These are phyloP conservation scores for Novumbra hubbsi DNA, from an alignment of 2,797 vertebrate species.

Conservation along the genomic window DNA sequence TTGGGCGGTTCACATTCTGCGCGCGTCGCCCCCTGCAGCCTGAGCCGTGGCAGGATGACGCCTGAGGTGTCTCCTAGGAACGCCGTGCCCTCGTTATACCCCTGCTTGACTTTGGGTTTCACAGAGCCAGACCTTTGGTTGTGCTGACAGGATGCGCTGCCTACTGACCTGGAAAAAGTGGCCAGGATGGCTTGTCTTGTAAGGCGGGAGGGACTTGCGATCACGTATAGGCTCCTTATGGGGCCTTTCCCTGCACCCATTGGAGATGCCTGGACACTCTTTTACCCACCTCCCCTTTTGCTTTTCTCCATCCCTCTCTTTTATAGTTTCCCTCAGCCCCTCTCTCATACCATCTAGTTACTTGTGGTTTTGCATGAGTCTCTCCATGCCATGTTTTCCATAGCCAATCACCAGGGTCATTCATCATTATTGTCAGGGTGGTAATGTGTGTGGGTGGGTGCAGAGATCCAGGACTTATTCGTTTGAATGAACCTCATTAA, in stretches of 20 bases:
- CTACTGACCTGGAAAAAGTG: conserved; percentile 84
- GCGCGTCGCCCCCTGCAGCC: conserved; percentile 61
- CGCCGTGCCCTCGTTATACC: conserved; percentile 76
- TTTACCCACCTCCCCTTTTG: conserved; percentile 39
- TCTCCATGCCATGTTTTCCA: conserved; percentile 57
- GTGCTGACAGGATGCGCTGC: conserved; percentile 79
- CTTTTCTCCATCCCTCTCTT: conserved; percentile 59
- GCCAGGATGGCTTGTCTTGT: conserved; percentile 79
- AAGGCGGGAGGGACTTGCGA: conserved; percentile 62
- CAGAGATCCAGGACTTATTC: conserved; percentile 77
- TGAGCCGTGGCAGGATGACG: conserved; percentile 73
- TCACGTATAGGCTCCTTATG: conserved; percentile 75
- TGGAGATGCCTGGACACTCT: conserved; percentile 56
- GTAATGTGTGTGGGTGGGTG: conserved; percentile 71
- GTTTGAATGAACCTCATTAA: conserved; percentile 78
- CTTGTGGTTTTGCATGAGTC: conserved; percentile 72
- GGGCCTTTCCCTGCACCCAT: conserved; percentile 67
- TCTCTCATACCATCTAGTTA: conserved; percentile 52
- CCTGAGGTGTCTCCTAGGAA: conserved; percentile 73
- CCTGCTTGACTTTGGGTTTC: conserved; percentile 82
- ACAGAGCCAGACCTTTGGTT: conserved; percentile 79
- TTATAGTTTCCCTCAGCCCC: conserved; percentile 41
- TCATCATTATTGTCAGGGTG: conserved; percentile 79
- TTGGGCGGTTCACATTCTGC: conserved; percentile 68
- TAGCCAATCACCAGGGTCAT: conserved; percentile 69